Evolutionary conservation across 1,140 invertebrate species (phyloP).

Genomic region (Aphaenogaster floridana): DNA sequence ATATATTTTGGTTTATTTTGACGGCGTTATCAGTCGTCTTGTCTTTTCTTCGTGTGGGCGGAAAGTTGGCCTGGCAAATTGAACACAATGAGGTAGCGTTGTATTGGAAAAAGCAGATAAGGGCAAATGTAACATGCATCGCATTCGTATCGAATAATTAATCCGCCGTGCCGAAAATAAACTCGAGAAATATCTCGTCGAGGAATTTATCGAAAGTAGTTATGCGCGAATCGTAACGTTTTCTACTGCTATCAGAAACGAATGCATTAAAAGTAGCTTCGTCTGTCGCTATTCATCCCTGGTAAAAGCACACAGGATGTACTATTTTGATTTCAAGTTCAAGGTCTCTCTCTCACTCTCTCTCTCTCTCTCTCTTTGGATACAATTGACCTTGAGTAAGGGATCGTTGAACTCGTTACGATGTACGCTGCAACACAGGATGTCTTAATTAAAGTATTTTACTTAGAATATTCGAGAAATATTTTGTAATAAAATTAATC

Average conservation of each 20-base stretch:
- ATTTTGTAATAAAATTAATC: background rate
- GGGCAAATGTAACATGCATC: conserved; percentile 36
- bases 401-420: background rate
- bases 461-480: background rate
- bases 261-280: conserved; percentile 9
- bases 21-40: conserved; percentile 33
- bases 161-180: conserved; percentile 35
- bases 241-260: conserved; percentile 5
- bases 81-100: conserved; percentile 1
- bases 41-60: conserved; percentile 34
- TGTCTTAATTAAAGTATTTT: conserved; percentile 5
- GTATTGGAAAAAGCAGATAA: conserved; percentile 38
- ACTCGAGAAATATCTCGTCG: conserved; percentile 17
- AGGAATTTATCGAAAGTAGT: conserved; percentile 43
- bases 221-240: background rate
- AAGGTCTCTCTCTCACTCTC: no score
- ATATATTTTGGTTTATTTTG: conserved; percentile 42
- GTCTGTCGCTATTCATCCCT: background rate
- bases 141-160: conserved; percentile 45
- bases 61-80: conserved; percentile 35
- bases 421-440: background rate
- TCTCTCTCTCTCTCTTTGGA: background rate
- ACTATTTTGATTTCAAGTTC: conserved; percentile 7
- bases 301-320: background rate
- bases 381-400: background rate